Conservation (phyloP, 2,888 invertebrate genomes). For the Zele albiditarsus region DNA sequence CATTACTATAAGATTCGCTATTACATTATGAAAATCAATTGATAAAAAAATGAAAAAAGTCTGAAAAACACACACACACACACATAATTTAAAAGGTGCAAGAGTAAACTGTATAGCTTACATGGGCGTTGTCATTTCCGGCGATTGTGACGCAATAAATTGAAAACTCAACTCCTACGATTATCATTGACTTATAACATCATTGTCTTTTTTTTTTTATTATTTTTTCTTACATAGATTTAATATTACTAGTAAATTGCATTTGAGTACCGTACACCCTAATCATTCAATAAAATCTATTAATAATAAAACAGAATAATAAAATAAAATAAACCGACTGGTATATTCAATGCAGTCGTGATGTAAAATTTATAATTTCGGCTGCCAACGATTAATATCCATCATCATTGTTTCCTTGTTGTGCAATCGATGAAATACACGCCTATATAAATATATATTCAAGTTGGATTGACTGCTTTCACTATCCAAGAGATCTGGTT, state of each 20-base stretch:
- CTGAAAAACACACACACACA: background rate
- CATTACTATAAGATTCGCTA: background rate
- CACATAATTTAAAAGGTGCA: background rate
- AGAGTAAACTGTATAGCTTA: background rate
- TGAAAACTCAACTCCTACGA: background rate
- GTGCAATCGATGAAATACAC: slow-evolving; percentile 46
- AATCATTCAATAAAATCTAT: no score
- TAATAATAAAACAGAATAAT: no score
- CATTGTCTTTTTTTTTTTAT: slow-evolving; percentile 4
- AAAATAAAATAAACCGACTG: no score
- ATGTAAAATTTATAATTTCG: slow-evolving; percentile 38
- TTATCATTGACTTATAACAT: background rate
- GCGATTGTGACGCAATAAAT: slow-evolving; percentile 9
- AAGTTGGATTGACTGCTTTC: slow-evolving; percentile 63
- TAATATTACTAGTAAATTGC: no score
- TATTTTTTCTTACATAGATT: slow-evolving; percentile 2
- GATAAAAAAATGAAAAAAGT: background rate
- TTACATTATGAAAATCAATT: background rate
- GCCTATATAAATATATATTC: slow-evolving; percentile 24
- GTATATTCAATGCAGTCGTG: background rate
- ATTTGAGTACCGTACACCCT: no score
- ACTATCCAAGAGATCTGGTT: slow-evolving; percentile 66
- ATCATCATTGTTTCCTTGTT: slow-evolving; percentile 33
- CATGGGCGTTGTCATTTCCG: slow-evolving; percentile 18
- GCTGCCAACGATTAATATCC: background rate